Percentiles rank a stretch among this genome's conserved stretches.
Conservation (phyloP, 2,888 invertebrate genomes). For the Aleiodes alternator region DNA sequence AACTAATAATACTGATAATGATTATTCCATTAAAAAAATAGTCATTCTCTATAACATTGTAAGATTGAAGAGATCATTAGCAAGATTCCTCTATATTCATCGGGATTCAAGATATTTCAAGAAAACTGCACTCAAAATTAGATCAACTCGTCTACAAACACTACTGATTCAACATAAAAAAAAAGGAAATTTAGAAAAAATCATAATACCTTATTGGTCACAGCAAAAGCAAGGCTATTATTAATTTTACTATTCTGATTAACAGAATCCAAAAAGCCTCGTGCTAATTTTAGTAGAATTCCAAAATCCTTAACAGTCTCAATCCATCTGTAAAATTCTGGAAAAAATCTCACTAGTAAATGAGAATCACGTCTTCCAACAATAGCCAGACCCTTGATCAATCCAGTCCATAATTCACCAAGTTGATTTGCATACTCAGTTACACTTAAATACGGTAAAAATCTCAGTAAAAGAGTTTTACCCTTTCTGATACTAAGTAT, state of each 20-base stretch:
- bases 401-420: conserved; percentile 79
- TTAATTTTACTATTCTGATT: conserved; percentile 66
- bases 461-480: conserved; percentile 83
- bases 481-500: conserved; percentile 89
- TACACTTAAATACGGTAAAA: conserved; percentile 79
- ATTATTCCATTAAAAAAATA: too few relatives aligned
- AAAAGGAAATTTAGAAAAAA: conserved; percentile 7
- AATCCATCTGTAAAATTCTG: conserved; percentile 79
- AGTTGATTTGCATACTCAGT: conserved; percentile 76
- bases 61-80: too few relatives aligned
- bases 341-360: conserved; percentile 77
- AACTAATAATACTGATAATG: too few relatives aligned
- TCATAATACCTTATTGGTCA: conserved; percentile 76
- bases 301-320: conserved; percentile 60
- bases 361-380: conserved; percentile 80
- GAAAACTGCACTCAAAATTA: too few relatives aligned
- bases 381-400: conserved; percentile 79
- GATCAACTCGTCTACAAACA: too few relatives aligned
- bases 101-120: too few relatives aligned
- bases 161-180: background rate
- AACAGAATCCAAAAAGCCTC: conserved; percentile 66
- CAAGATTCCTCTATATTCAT: too few relatives aligned
- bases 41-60: too few relatives aligned
- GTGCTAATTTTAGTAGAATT: conserved; percentile 64
- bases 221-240: conserved; percentile 74